These are phyloP conservation scores for Timema podura DNA, from an alignment of 2,888 invertebrate genomes.

Conservation along the genomic window DNA sequence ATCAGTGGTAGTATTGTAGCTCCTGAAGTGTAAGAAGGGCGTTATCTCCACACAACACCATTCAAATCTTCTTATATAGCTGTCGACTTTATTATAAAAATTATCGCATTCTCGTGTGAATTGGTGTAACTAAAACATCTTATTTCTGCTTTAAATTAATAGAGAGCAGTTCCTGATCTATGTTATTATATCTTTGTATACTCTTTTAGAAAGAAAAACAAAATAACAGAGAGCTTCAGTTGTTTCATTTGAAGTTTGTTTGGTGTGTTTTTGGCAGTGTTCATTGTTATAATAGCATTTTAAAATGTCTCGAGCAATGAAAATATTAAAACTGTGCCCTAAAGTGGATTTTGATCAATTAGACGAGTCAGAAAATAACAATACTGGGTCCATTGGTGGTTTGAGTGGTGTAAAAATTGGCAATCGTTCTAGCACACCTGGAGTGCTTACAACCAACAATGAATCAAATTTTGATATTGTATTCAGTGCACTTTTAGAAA, in stretches of 20 bases:
- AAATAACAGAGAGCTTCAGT: too few relatives aligned
- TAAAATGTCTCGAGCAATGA: background rate
- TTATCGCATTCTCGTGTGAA: too few relatives aligned
- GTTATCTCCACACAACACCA: background rate
- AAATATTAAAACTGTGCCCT: background rate
- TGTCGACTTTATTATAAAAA: too few relatives aligned
- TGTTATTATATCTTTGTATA: background rate
- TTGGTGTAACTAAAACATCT: too few relatives aligned
- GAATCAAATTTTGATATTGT: background rate
- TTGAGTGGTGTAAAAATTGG: background rate
- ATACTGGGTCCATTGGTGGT: background rate
- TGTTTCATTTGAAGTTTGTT: background rate
- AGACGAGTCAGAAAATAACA: background rate
- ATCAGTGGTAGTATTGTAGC: background rate
- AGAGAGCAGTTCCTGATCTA: background rate
- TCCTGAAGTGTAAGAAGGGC: background rate
- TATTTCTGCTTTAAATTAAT: too few relatives aligned
- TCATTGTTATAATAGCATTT: background rate
- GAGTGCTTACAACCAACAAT: background rate
- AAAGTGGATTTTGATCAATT: background rate
- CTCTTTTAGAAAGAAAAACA: background rate
- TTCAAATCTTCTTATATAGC: too few relatives aligned
- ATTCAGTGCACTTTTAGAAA: background rate
- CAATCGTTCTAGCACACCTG: background rate
- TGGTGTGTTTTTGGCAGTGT: background rate